Evolutionary conservation across 2,888 invertebrate genomes (phyloP).

Genomic region (Geotrupes spiniger): DNA sequence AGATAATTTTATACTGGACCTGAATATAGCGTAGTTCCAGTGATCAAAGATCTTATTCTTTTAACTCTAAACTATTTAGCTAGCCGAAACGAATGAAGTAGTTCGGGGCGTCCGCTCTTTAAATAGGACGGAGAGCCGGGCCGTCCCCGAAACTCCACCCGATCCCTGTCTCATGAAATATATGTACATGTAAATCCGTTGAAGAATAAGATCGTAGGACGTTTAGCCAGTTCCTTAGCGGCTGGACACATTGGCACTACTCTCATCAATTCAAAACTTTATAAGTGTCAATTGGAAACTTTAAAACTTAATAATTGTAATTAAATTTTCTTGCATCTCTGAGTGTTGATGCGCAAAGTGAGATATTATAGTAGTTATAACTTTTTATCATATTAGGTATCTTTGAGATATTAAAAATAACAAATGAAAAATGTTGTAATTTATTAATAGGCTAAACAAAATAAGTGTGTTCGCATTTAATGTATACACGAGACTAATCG

Average conservation of each 20-base stretch:
- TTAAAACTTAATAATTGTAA: constrained; percentile 14
- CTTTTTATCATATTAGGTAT: constrained; percentile 43
- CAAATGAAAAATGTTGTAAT: constrained; percentile 38
- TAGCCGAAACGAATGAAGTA: no score
- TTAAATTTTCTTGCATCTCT: constrained; percentile 44
- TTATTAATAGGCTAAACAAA: constrained; percentile 23
- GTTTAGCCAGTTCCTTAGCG: constrained; percentile 3
- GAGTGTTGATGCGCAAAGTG: constrained; percentile 54
- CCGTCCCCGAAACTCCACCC: no score
- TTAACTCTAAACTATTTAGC: constrained; percentile 2
- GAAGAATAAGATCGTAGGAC: constrained; percentile 20
- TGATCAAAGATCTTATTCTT: constrained; percentile 36
- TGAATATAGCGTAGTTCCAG: constrained; percentile 36
- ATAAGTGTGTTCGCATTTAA: constrained; percentile 27
- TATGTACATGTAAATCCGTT: constrained; percentile 2
- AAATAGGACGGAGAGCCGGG: no score
- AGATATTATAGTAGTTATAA: constrained; percentile 56
- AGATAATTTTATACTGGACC: constrained; percentile 50
- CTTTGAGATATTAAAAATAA: constrained; percentile 37
- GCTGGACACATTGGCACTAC: constrained; percentile 18
- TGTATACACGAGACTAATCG: constrained; percentile 21
- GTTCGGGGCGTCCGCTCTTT: no score
- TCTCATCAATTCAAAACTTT: constrained; percentile 32
- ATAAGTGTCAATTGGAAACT: constrained; percentile 42
- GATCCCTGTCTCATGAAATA: background rate